Evolutionary conservation across 1,140 invertebrate species (phyloP).

Genomic region (Piezodorus guildinii): DNA sequence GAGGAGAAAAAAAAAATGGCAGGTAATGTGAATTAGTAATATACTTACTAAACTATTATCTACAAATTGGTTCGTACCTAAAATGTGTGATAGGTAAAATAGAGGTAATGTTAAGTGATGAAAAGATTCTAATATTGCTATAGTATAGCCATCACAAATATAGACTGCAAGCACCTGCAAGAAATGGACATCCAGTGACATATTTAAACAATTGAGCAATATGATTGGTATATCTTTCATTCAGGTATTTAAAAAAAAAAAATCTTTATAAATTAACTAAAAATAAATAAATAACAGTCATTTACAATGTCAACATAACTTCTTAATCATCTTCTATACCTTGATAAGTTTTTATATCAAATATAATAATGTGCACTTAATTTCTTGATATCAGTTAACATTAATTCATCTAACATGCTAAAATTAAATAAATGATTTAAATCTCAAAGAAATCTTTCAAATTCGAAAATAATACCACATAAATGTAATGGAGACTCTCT

Average conservation of each 20-base stretch:
- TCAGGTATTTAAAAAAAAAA: conserved; percentile 13
- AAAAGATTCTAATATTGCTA: conserved; percentile 19
- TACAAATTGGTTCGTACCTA: conserved; percentile 17
- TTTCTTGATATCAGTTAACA: no score
- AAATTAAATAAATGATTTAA: no score
- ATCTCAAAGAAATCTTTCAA: no score
- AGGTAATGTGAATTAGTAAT: conserved; percentile 9
- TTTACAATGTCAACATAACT: no score
- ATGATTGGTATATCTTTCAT: conserved; percentile 16
- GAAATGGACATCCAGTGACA: conserved; percentile 19
- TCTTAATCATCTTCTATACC: no score
- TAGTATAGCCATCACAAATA: conserved; percentile 18
- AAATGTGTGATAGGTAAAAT: conserved; percentile 18
- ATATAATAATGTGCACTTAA: no score
- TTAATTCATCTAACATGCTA: no score
- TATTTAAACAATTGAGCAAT: conserved; percentile 18
- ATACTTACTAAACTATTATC: conserved; percentile 8
- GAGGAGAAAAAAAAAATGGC: conserved; percentile 4
- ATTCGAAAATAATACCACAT: no score
- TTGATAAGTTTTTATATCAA: no score
- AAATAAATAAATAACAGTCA: not conserved
- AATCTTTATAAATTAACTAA: not conserved
- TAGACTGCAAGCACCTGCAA: conserved; percentile 17
- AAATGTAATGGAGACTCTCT: no score
- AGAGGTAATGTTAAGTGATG: conserved; percentile 16